A percentile compares a stretch with the other conserved stretches of the same genome.
Evolutionary conservation across 2,888 invertebrate species (phyloP).

Genomic region (Leptura quadrifasciata): DNA sequence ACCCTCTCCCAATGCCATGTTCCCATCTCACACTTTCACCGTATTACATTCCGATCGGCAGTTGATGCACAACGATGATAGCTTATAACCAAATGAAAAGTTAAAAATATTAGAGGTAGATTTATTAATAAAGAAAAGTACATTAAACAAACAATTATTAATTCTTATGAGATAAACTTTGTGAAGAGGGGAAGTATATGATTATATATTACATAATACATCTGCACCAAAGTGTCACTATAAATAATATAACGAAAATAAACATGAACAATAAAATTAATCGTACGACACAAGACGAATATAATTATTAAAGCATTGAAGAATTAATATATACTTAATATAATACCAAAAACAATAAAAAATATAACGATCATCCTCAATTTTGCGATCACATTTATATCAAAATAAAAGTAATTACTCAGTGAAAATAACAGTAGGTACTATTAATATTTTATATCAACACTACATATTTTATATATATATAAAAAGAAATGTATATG

Average conservation of each 20-base stretch:
- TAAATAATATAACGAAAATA: slow-evolving; percentile 64
- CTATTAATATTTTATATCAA: slow-evolving; percentile 29
- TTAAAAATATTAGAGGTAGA: slow-evolving; percentile 73
- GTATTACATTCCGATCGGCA: too few relatives aligned
- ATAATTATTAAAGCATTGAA: slow-evolving; percentile 58
- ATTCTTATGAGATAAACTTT: slow-evolving; percentile 67
- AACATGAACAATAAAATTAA: slow-evolving; percentile 60
- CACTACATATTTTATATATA: slow-evolving; percentile 32
- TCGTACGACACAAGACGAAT: slow-evolving; percentile 51
- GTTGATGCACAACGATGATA: too few relatives aligned
- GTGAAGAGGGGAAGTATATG: slow-evolving; percentile 59
- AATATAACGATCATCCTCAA: slow-evolving; percentile 52
- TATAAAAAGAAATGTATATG: slow-evolving; percentile 38
- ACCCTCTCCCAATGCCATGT: too few relatives aligned
- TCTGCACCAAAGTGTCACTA: slow-evolving; percentile 65
- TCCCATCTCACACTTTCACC: too few relatives aligned
- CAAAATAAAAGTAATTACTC: slow-evolving; percentile 46
- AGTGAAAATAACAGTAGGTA: slow-evolving; percentile 49
- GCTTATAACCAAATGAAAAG: slow-evolving; percentile 30
- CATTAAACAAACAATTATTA: slow-evolving; percentile 72
- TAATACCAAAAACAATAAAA: slow-evolving; percentile 52
- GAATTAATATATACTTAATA: slow-evolving; percentile 48
- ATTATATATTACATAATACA: slow-evolving; percentile 62
- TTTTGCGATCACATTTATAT: slow-evolving; percentile 55
- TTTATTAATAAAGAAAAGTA: slow-evolving; percentile 74